These are phyloP conservation scores for Tetranychus truncatus DNA, from an alignment of 2,888 invertebrate genomes.

Conservation along the genomic window DNA sequence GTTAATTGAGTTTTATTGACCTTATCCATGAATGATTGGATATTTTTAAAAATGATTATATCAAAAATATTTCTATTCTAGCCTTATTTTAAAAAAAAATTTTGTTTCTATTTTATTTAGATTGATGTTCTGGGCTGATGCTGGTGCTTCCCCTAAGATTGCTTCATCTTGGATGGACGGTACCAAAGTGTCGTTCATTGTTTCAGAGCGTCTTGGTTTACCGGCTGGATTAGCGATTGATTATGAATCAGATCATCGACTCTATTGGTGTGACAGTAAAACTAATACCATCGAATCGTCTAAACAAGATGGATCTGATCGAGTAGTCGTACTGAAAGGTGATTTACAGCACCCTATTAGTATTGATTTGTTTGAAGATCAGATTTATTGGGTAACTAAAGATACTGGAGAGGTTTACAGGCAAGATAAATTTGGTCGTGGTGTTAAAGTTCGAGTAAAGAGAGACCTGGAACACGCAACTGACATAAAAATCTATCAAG, in stretches of 20 bases:
- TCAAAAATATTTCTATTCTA: neutral
- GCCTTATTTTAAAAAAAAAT: neutral
- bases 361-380: conserved; percentile 80
- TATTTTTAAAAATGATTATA: conserved; percentile 66
- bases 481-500: conserved; percentile 45
- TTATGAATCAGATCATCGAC: conserved; percentile 57
- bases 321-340: conserved; percentile 46
- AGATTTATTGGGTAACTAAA: conserved; percentile 77
- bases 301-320: conserved; percentile 55
- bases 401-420: conserved; percentile 65
- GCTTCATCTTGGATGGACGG: conserved; percentile 96
- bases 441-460: conserved; percentile 63
- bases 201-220: conserved; percentile 59
- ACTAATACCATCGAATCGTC: conserved; percentile 71
- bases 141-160: conserved; percentile 67
- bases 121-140: conserved; percentile 83
- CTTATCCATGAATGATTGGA: conserved; percentile 61
- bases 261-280: conserved; percentile 93
- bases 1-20: neutral
- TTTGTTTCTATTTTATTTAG: conserved; percentile 39
- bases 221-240: conserved; percentile 81
- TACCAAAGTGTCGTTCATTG: conserved; percentile 57
- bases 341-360: conserved; percentile 50
- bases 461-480: conserved; percentile 67
- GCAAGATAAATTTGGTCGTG: conserved; percentile 91